phyloP scores from a whole-genome alignment of 2,113 vertebrate species.

The Stegastes partitus region DNA sequence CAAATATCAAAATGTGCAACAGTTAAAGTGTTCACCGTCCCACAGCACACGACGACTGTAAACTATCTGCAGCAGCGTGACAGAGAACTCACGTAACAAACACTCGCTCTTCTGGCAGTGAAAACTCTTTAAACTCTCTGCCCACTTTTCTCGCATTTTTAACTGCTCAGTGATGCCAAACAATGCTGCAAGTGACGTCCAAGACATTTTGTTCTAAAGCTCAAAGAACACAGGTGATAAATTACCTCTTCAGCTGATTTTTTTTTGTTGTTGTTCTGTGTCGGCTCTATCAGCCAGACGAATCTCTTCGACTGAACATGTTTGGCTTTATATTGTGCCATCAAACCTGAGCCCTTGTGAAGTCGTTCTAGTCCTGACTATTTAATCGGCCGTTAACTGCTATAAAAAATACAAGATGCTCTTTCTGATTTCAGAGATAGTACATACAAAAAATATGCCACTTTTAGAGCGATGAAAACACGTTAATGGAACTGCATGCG shows the following conservation, averaged over 20 bases:
- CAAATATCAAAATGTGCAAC: slow-evolving; percentile 24
- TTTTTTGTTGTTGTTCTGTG: background rate
- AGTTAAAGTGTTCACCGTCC: background rate
- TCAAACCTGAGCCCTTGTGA: background rate
- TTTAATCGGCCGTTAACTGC: background rate
- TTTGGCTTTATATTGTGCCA: background rate
- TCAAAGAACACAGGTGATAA: background rate
- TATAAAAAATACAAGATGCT: background rate
- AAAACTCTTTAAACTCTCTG: background rate
- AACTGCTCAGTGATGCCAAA: slow-evolving; percentile 26
- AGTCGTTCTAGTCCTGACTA: background rate
- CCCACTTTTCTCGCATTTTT: slow-evolving; percentile 2
- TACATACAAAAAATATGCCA: background rate
- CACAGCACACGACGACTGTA: background rate
- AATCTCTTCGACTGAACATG: background rate
- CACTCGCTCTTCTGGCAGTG: background rate
- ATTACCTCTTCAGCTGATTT: background rate
- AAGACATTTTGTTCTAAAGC: slow-evolving; percentile 17
- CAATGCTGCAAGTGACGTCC: background rate
- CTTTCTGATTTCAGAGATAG: background rate
- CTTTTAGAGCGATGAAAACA: slow-evolving; percentile 3
- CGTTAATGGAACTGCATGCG: background rate
- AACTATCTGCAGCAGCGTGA: background rate
- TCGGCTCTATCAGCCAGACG: background rate
- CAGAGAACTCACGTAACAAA: background rate